Conservation (phyloP, 30 jellyfish, hydroid and myxozoan genomes). For the Morbakka virulenta region DNA sequence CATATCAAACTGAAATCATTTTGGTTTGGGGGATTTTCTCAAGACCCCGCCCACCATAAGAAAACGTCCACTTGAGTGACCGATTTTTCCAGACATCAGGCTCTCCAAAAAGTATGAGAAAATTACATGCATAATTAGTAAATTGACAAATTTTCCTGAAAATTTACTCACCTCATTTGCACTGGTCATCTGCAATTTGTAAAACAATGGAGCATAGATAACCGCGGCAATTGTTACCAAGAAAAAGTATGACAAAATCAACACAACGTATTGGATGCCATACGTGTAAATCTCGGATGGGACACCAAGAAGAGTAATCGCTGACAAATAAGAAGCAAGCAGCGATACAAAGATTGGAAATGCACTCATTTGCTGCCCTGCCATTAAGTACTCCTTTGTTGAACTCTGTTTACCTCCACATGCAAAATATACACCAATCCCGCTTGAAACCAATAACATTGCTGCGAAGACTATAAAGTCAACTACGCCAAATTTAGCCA, state of each 20-base stretch:
- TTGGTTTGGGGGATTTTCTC: too few species aligned
- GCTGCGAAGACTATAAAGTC: slow-evolving; percentile 83
- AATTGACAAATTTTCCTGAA: too few species aligned
- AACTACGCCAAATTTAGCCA: slow-evolving; percentile 55
- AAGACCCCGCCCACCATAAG: too few species aligned
- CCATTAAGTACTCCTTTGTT: slow-evolving; percentile 80
- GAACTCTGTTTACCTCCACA: slow-evolving; percentile 65
- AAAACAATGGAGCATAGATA: slow-evolving; percentile 72
- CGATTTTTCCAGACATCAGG: too few species aligned
- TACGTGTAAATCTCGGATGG: slow-evolving; percentile 89
- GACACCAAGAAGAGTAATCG: slow-evolving; percentile 86
- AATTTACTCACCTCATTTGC: slow-evolving; percentile 81
- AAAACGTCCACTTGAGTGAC: too few species aligned
- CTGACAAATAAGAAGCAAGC: slow-evolving; percentile 83
- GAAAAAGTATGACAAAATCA: slow-evolving; percentile 51
- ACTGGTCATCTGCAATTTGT: slow-evolving; percentile 64
- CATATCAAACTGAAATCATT: too few species aligned
- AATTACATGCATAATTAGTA: too few species aligned
- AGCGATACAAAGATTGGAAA: slow-evolving; percentile 85
- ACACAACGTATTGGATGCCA: slow-evolving; percentile 75
- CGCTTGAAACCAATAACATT: slow-evolving; percentile 76
- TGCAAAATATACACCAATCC: slow-evolving; percentile 88
- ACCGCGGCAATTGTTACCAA: slow-evolving; percentile 64
- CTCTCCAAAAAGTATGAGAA: too few species aligned
- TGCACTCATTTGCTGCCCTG: slow-evolving; percentile 74